A percentile compares a stretch with the other conserved stretches of the same genome.
These are phyloP conservation scores for Spisula subtruncata DNA, from an alignment of 2,888 invertebrate species.

Conservation along the genomic window DNA sequence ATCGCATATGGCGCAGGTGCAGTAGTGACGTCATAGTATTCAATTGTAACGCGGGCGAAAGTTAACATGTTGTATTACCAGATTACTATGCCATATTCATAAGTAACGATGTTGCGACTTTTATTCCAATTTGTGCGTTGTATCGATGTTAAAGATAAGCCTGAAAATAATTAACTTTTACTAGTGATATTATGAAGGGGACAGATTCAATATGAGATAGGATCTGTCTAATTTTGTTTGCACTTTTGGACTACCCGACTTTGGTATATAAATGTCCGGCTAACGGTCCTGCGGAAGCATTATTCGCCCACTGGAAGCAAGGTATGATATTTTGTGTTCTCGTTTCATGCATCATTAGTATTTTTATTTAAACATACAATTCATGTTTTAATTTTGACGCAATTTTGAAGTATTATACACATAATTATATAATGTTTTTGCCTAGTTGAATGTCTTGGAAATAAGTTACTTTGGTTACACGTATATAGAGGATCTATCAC, in stretches of 20 bases:
- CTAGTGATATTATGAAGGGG: background rate
- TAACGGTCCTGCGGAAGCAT: background rate
- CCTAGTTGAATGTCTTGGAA: no score
- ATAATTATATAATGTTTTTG: background rate
- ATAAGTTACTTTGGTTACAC: no score
- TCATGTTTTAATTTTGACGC: background rate
- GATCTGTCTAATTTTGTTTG: background rate
- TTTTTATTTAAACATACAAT: background rate
- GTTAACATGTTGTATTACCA: no score
- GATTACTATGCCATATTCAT: no score
- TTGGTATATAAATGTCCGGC: background rate
- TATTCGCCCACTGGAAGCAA: background rate
- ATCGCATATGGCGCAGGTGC: no score
- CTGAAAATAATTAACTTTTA: background rate
- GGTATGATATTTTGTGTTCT: background rate
- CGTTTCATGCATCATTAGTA: no score
- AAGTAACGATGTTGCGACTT: no score
- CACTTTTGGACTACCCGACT: background rate
- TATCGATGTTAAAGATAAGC: background rate
- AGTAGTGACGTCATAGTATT: no score
- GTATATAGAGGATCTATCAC: no score
- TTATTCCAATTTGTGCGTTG: no score
- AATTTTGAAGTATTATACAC: background rate
- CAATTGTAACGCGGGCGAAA: no score
- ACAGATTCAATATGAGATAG: background rate